Evolutionary conservation across 1,140 invertebrate genomes (phyloP), one percentile per base, ranked within the genome.

Genomic region (Sarcophaga peregrina): DNA sequence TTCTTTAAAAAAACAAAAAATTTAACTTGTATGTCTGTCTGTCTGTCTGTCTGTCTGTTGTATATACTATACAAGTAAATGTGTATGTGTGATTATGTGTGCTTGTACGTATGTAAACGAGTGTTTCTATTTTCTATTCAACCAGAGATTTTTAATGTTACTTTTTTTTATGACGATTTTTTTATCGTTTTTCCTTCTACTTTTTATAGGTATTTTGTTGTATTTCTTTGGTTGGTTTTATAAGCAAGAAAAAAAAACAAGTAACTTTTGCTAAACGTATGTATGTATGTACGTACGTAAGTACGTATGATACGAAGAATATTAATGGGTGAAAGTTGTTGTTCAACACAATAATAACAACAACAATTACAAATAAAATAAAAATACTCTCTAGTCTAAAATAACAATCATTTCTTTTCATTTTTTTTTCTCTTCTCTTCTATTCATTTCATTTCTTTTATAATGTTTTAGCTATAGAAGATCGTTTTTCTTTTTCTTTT

Each of bases 271-370:
- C 62, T 68, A 68, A 68, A 68, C 62, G 62, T 68, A 20, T 72
- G 68, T 68, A 54, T 82, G 46, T 73, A 46, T 82, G 17, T 46
- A 11, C 9, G 68, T 82, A 58, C n/a, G 11, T 37, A 37, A 37
- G 25, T 37, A 37, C 25, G 52, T 86, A 85, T 86, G 87, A 87
- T 84, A 88, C 88, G 88, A 89, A 78, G 75, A 78, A 89, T 89
- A 89, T 89, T 89, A 89, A 89, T 89, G 89, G 88, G 88, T 89
- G 88, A 89, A 89, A 89, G 88, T 89, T 89, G 87, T 89, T 88
- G 87, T 86, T 68, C 72, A 83, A 37, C 45, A 37, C 25, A 37
- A 37, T 37, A 37, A 37, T 4, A 37, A 37, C 25, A 37, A 37
- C 25, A 37, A 37, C 25, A 37, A 37, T 2, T 37, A 37, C 1